These are phyloP conservation scores for Globicephala melas DNA, from an alignment of 2,113 vertebrate species.

Conservation along the genomic window DNA sequence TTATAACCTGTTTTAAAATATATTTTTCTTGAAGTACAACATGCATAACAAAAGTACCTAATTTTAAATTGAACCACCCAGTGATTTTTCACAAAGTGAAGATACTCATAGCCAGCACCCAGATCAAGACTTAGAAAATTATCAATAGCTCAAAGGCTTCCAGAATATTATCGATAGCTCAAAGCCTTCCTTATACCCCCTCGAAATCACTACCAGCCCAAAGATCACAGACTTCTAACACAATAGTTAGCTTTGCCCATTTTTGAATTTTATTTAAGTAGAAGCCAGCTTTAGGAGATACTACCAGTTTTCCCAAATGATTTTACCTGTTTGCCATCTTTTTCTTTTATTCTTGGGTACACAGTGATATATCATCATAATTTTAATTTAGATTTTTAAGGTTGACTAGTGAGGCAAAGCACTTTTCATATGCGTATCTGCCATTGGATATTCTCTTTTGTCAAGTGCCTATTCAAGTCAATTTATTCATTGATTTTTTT, in stretches of 20 bases:
- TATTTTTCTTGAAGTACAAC: neutral
- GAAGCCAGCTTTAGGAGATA: neutral
- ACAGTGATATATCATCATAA: neutral
- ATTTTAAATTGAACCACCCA: neutral
- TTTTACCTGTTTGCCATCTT: neutral
- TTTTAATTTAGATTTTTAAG: neutral
- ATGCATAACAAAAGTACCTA: neutral
- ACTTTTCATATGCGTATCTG: neutral
- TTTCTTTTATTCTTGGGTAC: neutral
- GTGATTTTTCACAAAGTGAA: neutral
- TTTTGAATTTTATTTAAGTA: neutral
- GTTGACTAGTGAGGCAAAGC: neutral
- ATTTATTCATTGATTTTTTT: neutral
- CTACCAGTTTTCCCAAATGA: neutral
- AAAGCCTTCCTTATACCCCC: neutral
- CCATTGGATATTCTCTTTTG: neutral
- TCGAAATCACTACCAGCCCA: neutral
- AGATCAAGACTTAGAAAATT: neutral
- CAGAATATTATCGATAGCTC: too few species aligned
- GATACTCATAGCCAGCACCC: neutral
- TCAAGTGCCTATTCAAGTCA: neutral
- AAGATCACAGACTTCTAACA: neutral
- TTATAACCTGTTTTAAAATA: neutral
- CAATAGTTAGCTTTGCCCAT: neutral
- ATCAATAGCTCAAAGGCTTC: neutral